Base-by-base conservation (phyloP, 2,113 vertebrate genomes). In the Pterophyllum scalare region DNA sequence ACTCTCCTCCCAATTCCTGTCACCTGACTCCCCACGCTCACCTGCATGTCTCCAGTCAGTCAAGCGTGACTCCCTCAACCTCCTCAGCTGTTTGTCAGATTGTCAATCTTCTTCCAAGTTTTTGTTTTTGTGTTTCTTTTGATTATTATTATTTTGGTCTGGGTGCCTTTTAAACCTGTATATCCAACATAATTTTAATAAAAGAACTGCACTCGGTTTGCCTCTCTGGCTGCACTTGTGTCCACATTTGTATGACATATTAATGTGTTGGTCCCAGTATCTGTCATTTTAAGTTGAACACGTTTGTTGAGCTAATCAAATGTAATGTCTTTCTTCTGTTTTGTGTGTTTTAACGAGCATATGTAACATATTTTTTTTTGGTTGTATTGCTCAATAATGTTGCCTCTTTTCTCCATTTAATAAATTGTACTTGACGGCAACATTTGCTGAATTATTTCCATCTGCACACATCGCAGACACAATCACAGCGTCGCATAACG, bases 221-320 rank as follows among this genome's bases (percentile, higher is more conserved):
- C 19, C 46, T 33, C 20, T 0, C 0, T 40, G 35, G n/a, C 61
- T 65, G 12, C 61, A 15, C 0, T 65, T 4, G 13, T 6, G 6
- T 65, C 43, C 28, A 59, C 52, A 61, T 81, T 59, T 14, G 35
- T 54, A 22, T 24, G 43, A 35, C 56, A n/a, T 80, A n/a, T 75
- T 46, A 24, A 35, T 20, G 33, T 49, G 10, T 28, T 31, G 20
- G 6, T 28, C 19, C 1, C 14, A 49, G 46, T 49, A 15, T 49
- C 4, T 15, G 0, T 72, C 65, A 31, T 72, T 70, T 70, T 31
- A 72, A 72, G 31, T 52, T 6, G 19, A 72, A 52, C 5, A 3
- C 43, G 52, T 49, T 54, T 54, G 52, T 31, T 12, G 17, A 72
- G 19, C 26, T n/a, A 7, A 1, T 33, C 20, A 54, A 33, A 33